phyloP scores from a whole-genome alignment of 1,140 invertebrate genomes.

The Bradynema listronoti region DNA sequence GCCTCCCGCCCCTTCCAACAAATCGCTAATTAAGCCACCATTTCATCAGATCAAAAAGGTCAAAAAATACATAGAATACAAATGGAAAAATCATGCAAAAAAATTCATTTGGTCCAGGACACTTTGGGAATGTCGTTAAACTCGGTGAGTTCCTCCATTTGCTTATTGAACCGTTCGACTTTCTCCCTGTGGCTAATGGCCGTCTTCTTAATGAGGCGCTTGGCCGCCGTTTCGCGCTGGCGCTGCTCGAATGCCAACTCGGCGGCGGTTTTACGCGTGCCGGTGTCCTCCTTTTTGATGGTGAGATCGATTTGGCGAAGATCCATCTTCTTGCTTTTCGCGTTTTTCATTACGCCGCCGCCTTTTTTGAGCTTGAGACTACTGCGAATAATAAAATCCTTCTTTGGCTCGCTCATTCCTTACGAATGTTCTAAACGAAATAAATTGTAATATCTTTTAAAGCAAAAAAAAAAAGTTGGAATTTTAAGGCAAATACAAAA shows the following conservation, averaged over 20 bases:
- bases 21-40: no score
- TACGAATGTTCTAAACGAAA: no score
- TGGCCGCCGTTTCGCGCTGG: constrained; percentile 45
- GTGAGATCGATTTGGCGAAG: constrained; percentile 51
- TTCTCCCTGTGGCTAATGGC: constrained; percentile 52
- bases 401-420: no score
- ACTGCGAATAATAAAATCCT: constrained; percentile 40
- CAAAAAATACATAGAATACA: no score
- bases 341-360: constrained; percentile 44
- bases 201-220: constrained; percentile 51
- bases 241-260: constrained; percentile 53
- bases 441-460: no score
- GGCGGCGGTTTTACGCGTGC: constrained; percentile 43
- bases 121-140: constrained; percentile 58
- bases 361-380: constrained; percentile 55
- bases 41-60: no score
- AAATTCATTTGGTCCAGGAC: constrained; percentile 30
- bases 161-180: constrained; percentile 55
- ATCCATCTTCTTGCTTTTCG: constrained; percentile 38
- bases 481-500: no score
- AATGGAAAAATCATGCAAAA: no score
- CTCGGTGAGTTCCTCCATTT: constrained; percentile 54
- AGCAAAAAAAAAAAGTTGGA: no score
- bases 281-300: constrained; percentile 49
- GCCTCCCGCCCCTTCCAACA: no score